Percentiles rank a stretch among this genome's conserved stretches.
These are phyloP conservation scores for Coptodon bakossiorum DNA, from an alignment of 2,113 vertebrate genomes.

Conservation along the genomic window DNA sequence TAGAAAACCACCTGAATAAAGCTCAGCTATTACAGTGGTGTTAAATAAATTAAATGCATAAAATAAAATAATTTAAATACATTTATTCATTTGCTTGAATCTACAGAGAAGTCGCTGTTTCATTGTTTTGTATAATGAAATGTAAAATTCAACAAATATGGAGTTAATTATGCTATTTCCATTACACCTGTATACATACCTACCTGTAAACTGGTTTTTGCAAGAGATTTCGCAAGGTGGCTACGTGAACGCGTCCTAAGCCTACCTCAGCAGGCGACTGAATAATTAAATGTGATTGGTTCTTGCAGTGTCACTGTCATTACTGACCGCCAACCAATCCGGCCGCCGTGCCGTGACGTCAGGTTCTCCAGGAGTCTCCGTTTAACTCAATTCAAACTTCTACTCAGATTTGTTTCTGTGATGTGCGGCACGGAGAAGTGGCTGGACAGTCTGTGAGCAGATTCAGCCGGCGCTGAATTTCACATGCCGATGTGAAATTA, in stretches of 20 bases:
- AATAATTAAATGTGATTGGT: slow-evolving; percentile 23
- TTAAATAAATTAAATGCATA: background rate
- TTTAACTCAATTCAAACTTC: slow-evolving; percentile 29
- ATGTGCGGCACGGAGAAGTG: background rate
- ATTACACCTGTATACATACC: background rate
- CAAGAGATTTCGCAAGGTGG: background rate
- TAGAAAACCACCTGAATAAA: background rate
- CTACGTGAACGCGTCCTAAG: background rate
- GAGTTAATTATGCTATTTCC: background rate
- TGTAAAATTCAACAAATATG: background rate
- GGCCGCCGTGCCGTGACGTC: background rate
- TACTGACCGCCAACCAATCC: background rate
- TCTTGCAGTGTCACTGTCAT: background rate
- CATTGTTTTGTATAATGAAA: background rate
- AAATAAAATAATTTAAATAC: background rate
- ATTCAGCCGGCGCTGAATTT: background rate
- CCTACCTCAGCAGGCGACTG: background rate
- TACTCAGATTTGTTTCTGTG: background rate
- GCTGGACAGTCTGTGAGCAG: background rate
- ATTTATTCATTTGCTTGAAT: background rate
- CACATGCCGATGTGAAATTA: background rate
- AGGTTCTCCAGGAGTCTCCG: background rate
- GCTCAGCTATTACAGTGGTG: background rate
- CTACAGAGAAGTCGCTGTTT: background rate
- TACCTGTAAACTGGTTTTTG: background rate